Base-by-base conservation (phyloP, 2,113 vertebrate genomes). In the Hucho hucho region DNA sequence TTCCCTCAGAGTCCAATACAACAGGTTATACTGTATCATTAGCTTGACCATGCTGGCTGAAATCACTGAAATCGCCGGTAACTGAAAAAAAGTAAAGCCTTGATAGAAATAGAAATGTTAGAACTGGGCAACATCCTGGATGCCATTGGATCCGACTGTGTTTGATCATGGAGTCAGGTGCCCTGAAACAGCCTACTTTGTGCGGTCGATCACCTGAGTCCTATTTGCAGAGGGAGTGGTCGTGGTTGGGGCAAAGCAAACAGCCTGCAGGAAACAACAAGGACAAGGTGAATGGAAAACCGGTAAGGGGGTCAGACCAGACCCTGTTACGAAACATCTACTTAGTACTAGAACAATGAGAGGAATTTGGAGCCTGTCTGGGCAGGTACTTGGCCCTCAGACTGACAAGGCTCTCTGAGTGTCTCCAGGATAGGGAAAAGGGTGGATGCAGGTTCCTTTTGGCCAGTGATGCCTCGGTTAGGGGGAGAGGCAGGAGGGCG, bases 321-420 rank as follows among this genome's bases (percentile, higher is more conserved):
- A 61, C 6, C 49, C 12, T 0, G 14, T 53, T 53, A 53, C 1
- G 49, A 53, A 16, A 53, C 49, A 18, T 53, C 49, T 53, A 18
- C 49, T 16, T 18, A 53, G 49, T 14, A 13, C 58, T 9, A 6
- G 6, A 14, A 49, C 69, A 78, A 72, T n/a, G 24, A 6, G 49
- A 78, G 73, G 80, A 76, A 81, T 78, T 74, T 66, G 20, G 7
- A 47, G 69, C 79, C 64, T 74, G 70, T 70, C 28, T 18, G 67
- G 56, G 75, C 75, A 20, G 65, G 58, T 24, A 24, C n/a, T 61
- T 61, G 20, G n/a, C 58, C n/a, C 58, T 64, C 26, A 76, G 56
- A 56, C 28, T 6, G n/a, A 32, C 37, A 9, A 11, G 46, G 58
- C 43, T 49, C 63, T 28, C 63, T 66, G 24, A 53, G 64, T 26